Evolutionary conservation across 1,140 invertebrate species (phyloP).

Genomic region (Lamellibrachia luymesi): DNA sequence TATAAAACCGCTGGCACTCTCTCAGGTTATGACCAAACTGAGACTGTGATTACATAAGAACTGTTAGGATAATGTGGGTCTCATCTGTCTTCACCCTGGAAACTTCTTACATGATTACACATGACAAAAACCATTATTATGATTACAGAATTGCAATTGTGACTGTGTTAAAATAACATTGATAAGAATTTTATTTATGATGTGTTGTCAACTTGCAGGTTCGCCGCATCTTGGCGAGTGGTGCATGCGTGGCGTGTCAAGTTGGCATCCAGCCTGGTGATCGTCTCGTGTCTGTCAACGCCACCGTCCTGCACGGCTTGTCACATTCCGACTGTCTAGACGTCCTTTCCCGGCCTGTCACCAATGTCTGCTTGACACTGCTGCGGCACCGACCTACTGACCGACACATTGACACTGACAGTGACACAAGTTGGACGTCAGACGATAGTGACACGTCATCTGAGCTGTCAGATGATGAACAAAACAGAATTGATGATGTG

Average conservation of each 20-base stretch:
- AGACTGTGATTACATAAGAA: too few species aligned
- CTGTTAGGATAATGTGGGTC: too few species aligned
- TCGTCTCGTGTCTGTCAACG: constrained; percentile 84
- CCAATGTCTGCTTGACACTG: constrained; percentile 27
- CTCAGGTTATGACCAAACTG: too few species aligned
- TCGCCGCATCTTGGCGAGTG: constrained; percentile 33
- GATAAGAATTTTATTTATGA: not conserved
- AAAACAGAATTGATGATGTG: not conserved
- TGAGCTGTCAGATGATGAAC: not conserved
- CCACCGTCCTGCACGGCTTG: constrained; percentile 74
- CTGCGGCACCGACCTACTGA: constrained; percentile 18
- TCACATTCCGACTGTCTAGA: constrained; percentile 81
- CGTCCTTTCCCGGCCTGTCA: constrained; percentile 71
- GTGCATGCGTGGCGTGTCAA: constrained; percentile 29
- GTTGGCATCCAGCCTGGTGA: constrained; percentile 63
- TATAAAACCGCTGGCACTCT: too few species aligned
- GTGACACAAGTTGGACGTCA: not conserved
- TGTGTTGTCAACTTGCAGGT: constrained; percentile 31
- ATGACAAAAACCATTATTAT: too few species aligned
- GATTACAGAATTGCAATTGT: too few species aligned
- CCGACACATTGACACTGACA: constrained; percentile 10
- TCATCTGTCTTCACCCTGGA: too few species aligned
- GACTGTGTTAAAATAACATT: too few species aligned
- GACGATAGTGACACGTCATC: not conserved
- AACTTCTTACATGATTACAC: too few species aligned